Conservation (phyloP, 2,888 invertebrate species). For the Cyaniris semiargus region DNA sequence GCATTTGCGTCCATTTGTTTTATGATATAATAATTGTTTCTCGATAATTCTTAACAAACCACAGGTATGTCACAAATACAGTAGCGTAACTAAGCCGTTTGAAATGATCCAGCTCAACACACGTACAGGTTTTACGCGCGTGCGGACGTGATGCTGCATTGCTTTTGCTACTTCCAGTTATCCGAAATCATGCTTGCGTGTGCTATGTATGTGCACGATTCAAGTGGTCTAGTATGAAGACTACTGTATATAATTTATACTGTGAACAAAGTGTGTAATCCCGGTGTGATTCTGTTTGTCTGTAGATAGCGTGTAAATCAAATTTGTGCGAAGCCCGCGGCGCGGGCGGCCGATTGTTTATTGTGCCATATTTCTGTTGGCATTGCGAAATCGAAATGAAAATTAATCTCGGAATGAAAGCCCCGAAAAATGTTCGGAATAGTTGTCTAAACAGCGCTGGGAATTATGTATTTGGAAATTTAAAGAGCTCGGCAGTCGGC, state of each 20-base stretch:
- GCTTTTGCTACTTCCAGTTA: too few relatives aligned
- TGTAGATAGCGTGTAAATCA: conserved; percentile 11
- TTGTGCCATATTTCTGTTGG: background rate
- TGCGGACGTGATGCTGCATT: too few relatives aligned
- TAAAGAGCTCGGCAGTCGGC: background rate
- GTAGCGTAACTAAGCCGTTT: background rate
- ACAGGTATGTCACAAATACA: background rate
- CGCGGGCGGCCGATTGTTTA: background rate
- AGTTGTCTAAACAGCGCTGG: background rate
- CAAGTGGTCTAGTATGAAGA: too few relatives aligned
- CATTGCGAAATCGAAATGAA: conserved; percentile 1
- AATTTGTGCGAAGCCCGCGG: background rate
- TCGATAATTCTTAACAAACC: background rate
- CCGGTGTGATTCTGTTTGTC: conserved; percentile 9
- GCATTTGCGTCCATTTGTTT: background rate
- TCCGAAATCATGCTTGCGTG: too few relatives aligned
- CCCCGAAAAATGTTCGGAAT: background rate
- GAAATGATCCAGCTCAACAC: too few relatives aligned
- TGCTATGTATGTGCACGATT: too few relatives aligned
- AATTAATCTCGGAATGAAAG: background rate
- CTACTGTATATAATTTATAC: too few relatives aligned
- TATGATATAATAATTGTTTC: background rate
- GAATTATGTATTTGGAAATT: background rate
- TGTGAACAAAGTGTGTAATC: background rate
- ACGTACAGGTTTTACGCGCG: too few relatives aligned